Percentiles rank a stretch among this genome's conserved stretches.
Conservation (phyloP, 2,113 vertebrate genomes). For the Dermatemys mawii region DNA sequence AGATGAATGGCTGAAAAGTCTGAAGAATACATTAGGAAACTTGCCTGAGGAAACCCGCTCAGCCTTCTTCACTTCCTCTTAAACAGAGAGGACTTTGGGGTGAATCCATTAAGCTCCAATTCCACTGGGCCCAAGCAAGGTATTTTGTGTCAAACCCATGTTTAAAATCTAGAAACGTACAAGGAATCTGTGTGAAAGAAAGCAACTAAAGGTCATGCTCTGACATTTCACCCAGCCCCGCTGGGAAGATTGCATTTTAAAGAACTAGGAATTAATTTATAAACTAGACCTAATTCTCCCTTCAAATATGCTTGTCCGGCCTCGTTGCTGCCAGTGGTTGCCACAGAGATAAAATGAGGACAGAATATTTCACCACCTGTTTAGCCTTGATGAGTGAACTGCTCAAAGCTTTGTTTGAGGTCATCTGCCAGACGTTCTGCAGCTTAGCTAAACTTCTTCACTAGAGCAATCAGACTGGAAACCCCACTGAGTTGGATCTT, state of each 20-base stretch:
- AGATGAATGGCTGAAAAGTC: conserved; percentile 16
- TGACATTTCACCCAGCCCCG: not conserved
- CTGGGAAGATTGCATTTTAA: not conserved
- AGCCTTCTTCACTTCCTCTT: not conserved
- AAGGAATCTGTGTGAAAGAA: not conserved
- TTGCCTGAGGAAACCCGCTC: not conserved
- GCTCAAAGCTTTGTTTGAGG: not conserved
- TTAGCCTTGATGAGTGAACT: not conserved
- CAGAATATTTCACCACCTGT: not conserved
- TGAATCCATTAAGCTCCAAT: conserved; percentile 9
- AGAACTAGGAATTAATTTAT: conserved; percentile 53
- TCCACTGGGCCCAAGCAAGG: not conserved
- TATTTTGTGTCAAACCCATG: not conserved
- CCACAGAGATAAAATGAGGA: not conserved
- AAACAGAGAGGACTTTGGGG: conserved; percentile 13
- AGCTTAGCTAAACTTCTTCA: not conserved
- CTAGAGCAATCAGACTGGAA: not conserved
- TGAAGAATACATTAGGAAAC: not conserved
- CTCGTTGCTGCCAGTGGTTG: conserved; percentile 23
- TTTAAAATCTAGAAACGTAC: not conserved
- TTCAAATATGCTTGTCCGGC: conserved; percentile 21
- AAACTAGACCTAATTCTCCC: conserved; percentile 24
- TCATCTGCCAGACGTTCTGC: not conserved
- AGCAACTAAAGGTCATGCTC: not conserved
- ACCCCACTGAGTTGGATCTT: not conserved